phyloP scores from a whole-genome alignment of 1,140 invertebrate genomes.

The Antheraea mylitta region DNA sequence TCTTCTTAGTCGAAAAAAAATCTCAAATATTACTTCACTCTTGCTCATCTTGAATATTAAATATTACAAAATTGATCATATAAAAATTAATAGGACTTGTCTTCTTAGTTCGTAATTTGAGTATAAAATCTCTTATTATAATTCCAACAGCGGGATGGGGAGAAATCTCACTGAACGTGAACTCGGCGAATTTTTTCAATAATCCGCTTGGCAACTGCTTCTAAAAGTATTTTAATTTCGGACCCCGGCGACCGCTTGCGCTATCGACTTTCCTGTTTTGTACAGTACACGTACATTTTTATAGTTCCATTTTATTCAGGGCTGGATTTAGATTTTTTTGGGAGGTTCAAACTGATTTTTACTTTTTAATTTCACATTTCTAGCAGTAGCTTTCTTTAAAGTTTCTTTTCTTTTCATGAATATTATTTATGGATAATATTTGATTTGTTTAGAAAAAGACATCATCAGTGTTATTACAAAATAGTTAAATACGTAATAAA shows the following conservation, averaged over 20 bases:
- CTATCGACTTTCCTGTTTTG: neutral
- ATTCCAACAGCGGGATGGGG: neutral
- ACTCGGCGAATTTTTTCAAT: neutral
- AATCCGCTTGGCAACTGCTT: neutral
- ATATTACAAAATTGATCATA: no score
- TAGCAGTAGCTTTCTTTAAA: no score
- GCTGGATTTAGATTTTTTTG: neutral
- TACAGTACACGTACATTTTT: neutral
- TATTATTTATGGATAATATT: no score
- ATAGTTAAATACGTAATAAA: no score
- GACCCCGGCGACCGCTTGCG: neutral
- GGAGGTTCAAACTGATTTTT: no score
- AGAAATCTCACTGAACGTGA: neutral
- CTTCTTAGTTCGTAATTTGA: neutral
- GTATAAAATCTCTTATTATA: neutral
- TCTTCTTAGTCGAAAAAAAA: no score
- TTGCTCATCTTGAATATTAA: no score
- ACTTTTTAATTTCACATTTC: no score
- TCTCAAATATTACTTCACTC: no score
- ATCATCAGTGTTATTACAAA: no score
- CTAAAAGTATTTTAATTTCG: conserved; percentile 3
- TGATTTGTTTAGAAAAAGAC: no score
- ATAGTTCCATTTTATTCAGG: neutral
- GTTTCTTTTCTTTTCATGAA: no score
- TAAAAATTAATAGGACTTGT: neutral